Evolutionary conservation across 2,888 invertebrate genomes (phyloP).

Genomic region (Isoperla grammatica): DNA sequence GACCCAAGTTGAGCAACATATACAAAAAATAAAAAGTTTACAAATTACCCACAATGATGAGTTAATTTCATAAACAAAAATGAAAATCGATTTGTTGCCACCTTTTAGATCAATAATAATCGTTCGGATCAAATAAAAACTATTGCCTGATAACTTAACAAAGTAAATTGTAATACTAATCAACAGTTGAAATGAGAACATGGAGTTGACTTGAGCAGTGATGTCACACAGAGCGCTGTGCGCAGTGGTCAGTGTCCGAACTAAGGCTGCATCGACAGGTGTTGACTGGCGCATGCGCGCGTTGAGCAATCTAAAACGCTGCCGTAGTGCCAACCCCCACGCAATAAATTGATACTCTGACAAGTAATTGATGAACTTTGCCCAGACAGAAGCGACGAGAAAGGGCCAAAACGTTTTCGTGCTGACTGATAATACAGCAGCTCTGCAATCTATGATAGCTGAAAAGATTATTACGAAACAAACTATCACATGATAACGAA

Average conservation of each 20-base stretch:
- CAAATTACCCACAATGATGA: background rate
- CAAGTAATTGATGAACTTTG: background rate
- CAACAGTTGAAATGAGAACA: slow-evolving; percentile 1
- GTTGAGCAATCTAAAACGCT: background rate
- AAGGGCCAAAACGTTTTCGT: too few species aligned
- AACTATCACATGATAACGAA: too few species aligned
- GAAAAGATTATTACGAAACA: too few species aligned
- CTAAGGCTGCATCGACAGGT: background rate
- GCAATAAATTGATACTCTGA: background rate
- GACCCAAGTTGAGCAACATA: background rate
- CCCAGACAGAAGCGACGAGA: background rate
- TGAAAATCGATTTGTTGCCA: background rate
- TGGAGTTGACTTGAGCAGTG: background rate
- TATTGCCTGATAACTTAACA: background rate
- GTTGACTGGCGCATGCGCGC: background rate
- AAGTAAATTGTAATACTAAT: background rate
- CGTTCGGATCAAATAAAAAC: background rate
- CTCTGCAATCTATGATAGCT: too few species aligned
- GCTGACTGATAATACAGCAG: too few species aligned
- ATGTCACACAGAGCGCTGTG: background rate
- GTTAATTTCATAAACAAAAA: background rate
- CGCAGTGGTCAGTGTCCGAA: background rate
- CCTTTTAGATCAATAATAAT: background rate
- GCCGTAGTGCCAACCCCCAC: background rate
- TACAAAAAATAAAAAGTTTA: background rate